Evolutionary conservation across 2,888 invertebrate genomes (phyloP), one percentile per base, ranked within the genome.

Genomic region (Noctua comes): DNA sequence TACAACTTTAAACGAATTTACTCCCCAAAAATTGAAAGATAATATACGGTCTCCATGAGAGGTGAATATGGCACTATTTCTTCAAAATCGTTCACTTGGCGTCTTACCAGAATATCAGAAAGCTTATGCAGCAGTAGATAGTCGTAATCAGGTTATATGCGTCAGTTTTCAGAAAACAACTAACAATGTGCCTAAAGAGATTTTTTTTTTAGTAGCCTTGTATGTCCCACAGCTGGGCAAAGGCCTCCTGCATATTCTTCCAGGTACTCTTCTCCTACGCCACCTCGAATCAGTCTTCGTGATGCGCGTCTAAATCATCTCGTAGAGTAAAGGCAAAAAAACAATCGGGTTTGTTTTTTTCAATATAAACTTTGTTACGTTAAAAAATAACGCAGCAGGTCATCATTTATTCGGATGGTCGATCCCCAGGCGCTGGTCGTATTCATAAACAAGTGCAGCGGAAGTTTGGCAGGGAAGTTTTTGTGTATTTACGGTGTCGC

Each of bases 381-480:
- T 75, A 66, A 88, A 90, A 92, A 89, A 89, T 84, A 88, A 88
- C 83, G 81, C 77, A 81, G 81, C 77, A 81, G 87, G 90, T 89
- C 88, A 92, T 93, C 88, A 91, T 92, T 93, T 93, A 92, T 92
- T 91, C 90, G 89, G 87, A 84, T 86, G 89, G 89, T 87, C 77
- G 89, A 91, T 92, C 92, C 92, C 93, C 88, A 86, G 91, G 91
- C 92, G 91, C 88, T 88, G 88, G 91, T 90, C 89, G 93, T 93
- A 91, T 94, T 93, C 95, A 95, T 95, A 95, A 95, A 96, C 94
- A 94, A 95, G 91, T 94, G 94, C 94, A 95, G 90, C 89, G 91
- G 93, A 94, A 95, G 91, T 95, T 96, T 95, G 95, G 95, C 95
- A 95, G 92, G 86, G 91, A 94, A 94, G 93, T 95, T 95, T 95